Base-by-base conservation (phyloP, 2,888 invertebrate species). In the Cinara cedri region DNA sequence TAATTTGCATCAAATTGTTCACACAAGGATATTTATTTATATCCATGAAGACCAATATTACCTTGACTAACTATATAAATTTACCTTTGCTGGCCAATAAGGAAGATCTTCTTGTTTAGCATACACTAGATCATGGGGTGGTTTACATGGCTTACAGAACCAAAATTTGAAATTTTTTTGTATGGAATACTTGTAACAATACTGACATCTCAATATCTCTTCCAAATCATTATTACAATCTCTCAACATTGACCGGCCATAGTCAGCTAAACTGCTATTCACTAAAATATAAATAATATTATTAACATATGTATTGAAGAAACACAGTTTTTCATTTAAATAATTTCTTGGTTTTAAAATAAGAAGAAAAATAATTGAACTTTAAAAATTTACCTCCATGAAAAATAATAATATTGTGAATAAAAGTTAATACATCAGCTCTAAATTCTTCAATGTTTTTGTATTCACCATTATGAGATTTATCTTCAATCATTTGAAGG, bases 11-110 rank as follows among this genome's bases (percentile, higher is more conserved):
- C 34, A 34, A 34, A 34, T 34, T 34, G 3, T 6, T 34, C 34
- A 34, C 6, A 34, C 34, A 34, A n/a, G n/a, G 34, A 34, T 34
- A 34, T 34, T 34, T 34, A 34, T 34, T 34, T 34, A 34, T 34
- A 34, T 34, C 3, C 34, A 3, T 34, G 3, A 34, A 34, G 34
- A 4, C 6, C 34, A n/a, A n/a, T n/a, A n/a, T n/a, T 34, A 34
- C 6, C 6, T 4, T 6, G 34, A 34, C n/a, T 34, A 6, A 34
- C 34, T n/a, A 34, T 4, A 16, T 63, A 24, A 75, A 55, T 66
- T 85, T 84, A 93, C 92, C 87, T 94, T 94, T 3, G 94, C 93
- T 9, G 94, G 94, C 94, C 94, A 94, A 85, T 90, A 92, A 0
- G 91, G 90, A 84, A 90, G 93, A 0, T 93, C 92, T 83, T 90